Percentiles rank a stretch among this genome's conserved stretches.
phyloP scores from a whole-genome alignment of 2,888 invertebrate genomes.

The Blastobasis lacticolella region DNA sequence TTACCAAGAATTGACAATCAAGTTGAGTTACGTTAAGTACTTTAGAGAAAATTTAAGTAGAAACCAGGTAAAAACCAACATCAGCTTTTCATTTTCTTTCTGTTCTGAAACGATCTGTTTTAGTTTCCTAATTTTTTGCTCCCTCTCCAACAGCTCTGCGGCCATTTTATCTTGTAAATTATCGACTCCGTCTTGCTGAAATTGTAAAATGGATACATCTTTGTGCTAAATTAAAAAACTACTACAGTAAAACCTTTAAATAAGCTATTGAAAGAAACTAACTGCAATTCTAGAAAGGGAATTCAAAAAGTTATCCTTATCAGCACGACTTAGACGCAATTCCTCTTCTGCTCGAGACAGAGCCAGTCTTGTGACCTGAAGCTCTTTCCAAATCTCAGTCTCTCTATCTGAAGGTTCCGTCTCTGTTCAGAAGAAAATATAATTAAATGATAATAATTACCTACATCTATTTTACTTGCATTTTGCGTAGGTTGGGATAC shows the following conservation, averaged over 20 bases:
- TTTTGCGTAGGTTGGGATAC: background rate
- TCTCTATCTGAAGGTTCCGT: constrained; percentile 59
- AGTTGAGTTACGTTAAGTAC: background rate
- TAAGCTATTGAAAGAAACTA: constrained; percentile 12
- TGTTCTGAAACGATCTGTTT: constrained; percentile 47
- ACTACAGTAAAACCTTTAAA: background rate
- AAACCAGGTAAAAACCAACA: constrained; percentile 26
- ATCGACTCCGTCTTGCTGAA: constrained; percentile 49
- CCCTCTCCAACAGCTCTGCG: constrained; percentile 48
- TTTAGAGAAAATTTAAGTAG: background rate
- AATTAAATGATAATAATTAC: background rate
- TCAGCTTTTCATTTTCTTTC: constrained; percentile 46
- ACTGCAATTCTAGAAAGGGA: constrained; percentile 66
- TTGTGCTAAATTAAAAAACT: background rate
- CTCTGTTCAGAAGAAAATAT: constrained; percentile 30
- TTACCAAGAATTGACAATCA: too few species aligned
- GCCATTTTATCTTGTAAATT: constrained; percentile 51
- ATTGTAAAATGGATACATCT: background rate
- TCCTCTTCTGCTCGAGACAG: constrained; percentile 53
- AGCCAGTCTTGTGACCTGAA: constrained; percentile 46
- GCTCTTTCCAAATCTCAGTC: constrained; percentile 65
- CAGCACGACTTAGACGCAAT: constrained; percentile 49
- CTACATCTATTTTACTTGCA: background rate
- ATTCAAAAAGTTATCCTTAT: constrained; percentile 66
- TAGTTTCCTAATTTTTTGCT: constrained; percentile 46